Evolutionary conservation across 2,797 vertebrate genomes (phyloP).

Genomic region (Setipinna tenuifilis): DNA sequence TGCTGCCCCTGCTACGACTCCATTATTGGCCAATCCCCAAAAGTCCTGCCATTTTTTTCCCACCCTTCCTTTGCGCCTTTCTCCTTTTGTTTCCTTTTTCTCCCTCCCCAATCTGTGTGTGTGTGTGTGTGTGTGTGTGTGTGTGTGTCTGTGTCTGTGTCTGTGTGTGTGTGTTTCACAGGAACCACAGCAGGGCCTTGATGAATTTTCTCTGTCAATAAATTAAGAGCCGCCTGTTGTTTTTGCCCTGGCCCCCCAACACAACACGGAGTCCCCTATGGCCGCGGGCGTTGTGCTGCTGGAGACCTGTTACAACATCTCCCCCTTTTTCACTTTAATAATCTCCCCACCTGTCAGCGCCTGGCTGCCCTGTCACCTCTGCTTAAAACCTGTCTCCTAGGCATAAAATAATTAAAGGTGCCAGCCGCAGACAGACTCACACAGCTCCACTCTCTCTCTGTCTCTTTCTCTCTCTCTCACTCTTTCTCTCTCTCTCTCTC

Average conservation of each 20-base stretch:
- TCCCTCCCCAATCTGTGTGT: background rate
- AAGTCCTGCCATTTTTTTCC: background rate
- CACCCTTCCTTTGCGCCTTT: too few relatives aligned
- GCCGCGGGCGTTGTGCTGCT: constrained; percentile 90
- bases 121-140: constrained; percentile 4
- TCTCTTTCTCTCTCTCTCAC: too few relatives aligned
- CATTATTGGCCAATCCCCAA: constrained; percentile 58
- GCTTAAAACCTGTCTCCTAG: constrained; percentile 99
- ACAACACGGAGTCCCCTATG: constrained; percentile 75
- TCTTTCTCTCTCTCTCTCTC: too few relatives aligned
- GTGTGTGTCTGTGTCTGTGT: constrained; percentile 62
- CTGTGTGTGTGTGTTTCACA: constrained; percentile 29
- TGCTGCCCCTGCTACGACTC: constrained; percentile 62
- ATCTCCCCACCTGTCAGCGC: constrained; percentile 97
- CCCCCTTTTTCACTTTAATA: constrained; percentile 87
- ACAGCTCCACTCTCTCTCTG: constrained; percentile 31
- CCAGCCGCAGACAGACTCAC: constrained; percentile 64
- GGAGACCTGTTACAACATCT: constrained; percentile 94
- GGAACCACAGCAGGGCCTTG: constrained; percentile 67
- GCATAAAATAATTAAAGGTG: constrained; percentile 99
- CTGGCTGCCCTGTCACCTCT: constrained; percentile 99
- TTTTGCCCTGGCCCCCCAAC: background rate
- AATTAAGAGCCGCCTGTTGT: constrained; percentile 80
- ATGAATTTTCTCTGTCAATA: constrained; percentile 80
- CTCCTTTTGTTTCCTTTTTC: background rate